Base-by-base conservation (phyloP, 1,140 invertebrate genomes). In the Papilio machaon region DNA sequence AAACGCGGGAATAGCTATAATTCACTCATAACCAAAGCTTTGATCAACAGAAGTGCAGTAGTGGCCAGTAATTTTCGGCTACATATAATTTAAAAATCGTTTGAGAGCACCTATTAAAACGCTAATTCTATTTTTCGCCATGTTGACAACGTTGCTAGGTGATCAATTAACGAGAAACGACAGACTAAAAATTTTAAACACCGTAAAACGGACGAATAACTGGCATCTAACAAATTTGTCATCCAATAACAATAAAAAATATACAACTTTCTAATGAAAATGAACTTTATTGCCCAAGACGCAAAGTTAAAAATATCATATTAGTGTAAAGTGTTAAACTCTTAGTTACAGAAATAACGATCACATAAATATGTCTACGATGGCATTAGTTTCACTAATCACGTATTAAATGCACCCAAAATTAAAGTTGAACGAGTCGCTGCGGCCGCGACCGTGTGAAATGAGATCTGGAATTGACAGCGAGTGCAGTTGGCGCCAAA, bases 401-500 rank as follows among this genome's bases (percentile, higher is more conserved):
- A 83, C 80, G 78, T 86, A 83, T 87, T 85, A 86, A 86, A 85
- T 43, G 82, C 70, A 46, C 73, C 81, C 81, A 76, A 80, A 83
- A 85, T 82, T 82, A 83, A 80, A 73, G 78, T 46, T 35, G 80
- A 85, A 85, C 82, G 78, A 79, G 54, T 58, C n/a, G 54, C 17
- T 19, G 30, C 13, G 2, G 60, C 23, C 19, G 81, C 74, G 58
- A 76, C 80, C 80, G 82, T 82, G 77, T 82, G 82, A 81, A 82
- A 80, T 58, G 74, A 70, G 58, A 81, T 67, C 77, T 80, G 30
- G 73, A 82, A 83, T 83, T 88, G 85, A 89, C 88, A 88, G 88
- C 80, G 64, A 81, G 74, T 81, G 83, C 84, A 81, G 84, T 90
- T 88, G 87, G 88, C 90, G 89, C 89, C 89, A 90, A 91, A 91